Evolutionary conservation across 2,113 vertebrate genomes (phyloP), one percentile per base, ranked within the genome.

Genomic region (Tragulus kanchil): DNA sequence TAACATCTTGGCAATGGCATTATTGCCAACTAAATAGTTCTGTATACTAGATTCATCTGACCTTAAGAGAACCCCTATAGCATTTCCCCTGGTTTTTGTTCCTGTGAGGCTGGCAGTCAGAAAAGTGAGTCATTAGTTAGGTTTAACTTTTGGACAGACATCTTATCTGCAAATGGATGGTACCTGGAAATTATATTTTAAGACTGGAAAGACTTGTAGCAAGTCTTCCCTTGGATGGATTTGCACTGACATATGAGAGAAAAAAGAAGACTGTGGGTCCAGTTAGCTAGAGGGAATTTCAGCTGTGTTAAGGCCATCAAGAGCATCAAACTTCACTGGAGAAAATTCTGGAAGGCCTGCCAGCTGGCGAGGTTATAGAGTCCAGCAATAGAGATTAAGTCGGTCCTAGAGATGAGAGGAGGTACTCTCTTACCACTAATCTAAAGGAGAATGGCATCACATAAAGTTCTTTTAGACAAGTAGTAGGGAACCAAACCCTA

Each of bases 41-140:
- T 17, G 8, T 52, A 21, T 64, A 89, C 52, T 79, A 61, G 61
- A 78, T 84, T 61, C 9, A 93, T 94, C 45, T 31, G 7, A 65
- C 56, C 17, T 64, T 89, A n/a, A 67, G 75, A 89, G 10, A 88
- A 73, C n/a, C 86, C 59, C 61, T 59, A 15, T 17, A 94, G 31
- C 11, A 71, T 69, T 89, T 42, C 8, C 21, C n/a, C 8, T 17
- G 59, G 26, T 82, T 69, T 62, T 87, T 95, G 4, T 86, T 89
- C 95, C 42, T 89, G 7, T 85, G 73, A 85, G 26, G 9, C 25
- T 65, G 14, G 31, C 61, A 64, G 84, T 92, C 61, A 73, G 64
- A 94, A 93, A 95, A 96, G 26, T 48, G 83, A 86, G 50, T 73
- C 73, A 89, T 85, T 85, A 50, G 16, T 84, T 67, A 79, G n/a